Conservation (phyloP, 2,888 invertebrate genomes). For the Volucella bombylans region DNA sequence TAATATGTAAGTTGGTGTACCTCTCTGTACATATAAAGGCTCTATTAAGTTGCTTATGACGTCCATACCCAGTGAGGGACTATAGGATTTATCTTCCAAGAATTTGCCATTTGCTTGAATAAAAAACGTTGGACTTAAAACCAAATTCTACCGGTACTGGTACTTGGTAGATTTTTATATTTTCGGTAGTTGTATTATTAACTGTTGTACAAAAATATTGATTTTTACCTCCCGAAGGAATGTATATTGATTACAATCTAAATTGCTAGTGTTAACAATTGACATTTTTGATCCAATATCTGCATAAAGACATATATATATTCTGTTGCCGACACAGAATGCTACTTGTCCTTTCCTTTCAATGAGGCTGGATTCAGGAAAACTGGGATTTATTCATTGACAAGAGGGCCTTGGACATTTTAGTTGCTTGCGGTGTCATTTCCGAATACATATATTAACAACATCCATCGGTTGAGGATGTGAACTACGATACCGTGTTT, state of each 20-base stretch:
- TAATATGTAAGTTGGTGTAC: too few relatives aligned
- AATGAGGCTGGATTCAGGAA: conserved; percentile 14
- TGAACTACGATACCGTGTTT: too few relatives aligned
- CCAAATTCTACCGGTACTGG: conserved; percentile 10
- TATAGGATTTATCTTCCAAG: too few relatives aligned
- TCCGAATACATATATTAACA: conserved; percentile 1
- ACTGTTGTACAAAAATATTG: neutral
- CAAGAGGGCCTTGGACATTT: neutral
- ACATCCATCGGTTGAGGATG: neutral
- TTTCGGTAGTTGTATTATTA: neutral
- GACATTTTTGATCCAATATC: neutral
- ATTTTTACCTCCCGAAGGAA: neutral
- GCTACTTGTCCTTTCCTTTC: neutral
- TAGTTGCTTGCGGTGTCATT: neutral
- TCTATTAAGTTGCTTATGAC: too few relatives aligned
- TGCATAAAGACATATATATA: neutral
- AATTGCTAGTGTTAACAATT: neutral
- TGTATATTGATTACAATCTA: neutral
- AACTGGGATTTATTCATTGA: neutral
- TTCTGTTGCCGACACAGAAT: conserved; percentile 5
- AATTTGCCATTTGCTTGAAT: neutral
- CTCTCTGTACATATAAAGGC: too few relatives aligned
- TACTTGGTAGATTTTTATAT: neutral
- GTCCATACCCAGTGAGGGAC: too few relatives aligned
- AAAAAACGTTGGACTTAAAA: conserved; percentile 11